Base-by-base conservation (phyloP, 2,113 vertebrate species). In the Apteryx mantelli region DNA sequence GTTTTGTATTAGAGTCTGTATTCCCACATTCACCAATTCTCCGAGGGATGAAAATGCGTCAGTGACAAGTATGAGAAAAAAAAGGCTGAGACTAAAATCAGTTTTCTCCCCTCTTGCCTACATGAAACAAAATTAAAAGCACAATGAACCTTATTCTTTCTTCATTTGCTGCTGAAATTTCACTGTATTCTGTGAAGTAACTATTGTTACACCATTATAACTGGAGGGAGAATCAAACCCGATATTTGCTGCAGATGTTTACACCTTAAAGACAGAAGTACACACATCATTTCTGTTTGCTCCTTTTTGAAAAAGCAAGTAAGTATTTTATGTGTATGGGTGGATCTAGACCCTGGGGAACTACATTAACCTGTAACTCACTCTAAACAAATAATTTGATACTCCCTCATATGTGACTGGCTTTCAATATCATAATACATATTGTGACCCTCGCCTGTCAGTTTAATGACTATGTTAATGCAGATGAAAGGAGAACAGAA, bases 21-120 rank as follows among this genome's bases (percentile, higher is more conserved):
- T 97, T 98, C 93, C 92, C 97, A 98, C 95, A 96, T 96, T 97
- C 92, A 92, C 82, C 93, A 95, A 97, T 93, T 95, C 98, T 98
- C 96, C 91, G 79, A 97, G 97, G 93, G 91, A 14, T 86, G 94
- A 93, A 95, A 97, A 94, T 91, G 89, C 91, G 96, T 91, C 95
- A 92, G 79, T 93, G 86, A 97, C 95, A 78, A 97, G 78, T 93
- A 92, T 92, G 93, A 90, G 93, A 95, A 92, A 95, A 96, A 96
- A 96, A 93, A 77, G 34, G 20, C 84, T 91, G 89, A 81, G 81
- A 88, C 93, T 87, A 93, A 97, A 97, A 95, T 88, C 85, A 94
- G 93, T 93, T 97, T 96, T 97, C 93, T 96, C 73, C 71, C 77
- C 89, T 96, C 91, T 96, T 88, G 81, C 85, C 81, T 96, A 96